Conservation (phyloP, 2,113 vertebrate species). For the Hemibates koningsi region DNA sequence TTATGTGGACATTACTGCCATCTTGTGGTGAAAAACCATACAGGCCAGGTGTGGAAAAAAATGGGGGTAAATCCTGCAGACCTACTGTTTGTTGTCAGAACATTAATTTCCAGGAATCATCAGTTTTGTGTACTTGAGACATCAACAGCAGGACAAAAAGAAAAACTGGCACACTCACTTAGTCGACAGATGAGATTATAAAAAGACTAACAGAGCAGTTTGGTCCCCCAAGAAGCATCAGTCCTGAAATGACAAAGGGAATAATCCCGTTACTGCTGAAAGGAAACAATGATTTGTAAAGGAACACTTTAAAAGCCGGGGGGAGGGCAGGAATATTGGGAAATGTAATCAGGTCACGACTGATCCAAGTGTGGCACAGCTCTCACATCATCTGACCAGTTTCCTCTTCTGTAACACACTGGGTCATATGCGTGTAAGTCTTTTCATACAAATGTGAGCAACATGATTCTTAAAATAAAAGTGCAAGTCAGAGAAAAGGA, state of each 20-base stretch:
- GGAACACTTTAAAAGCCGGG: background rate
- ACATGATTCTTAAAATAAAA: background rate
- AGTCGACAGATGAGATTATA: background rate
- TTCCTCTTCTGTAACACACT: background rate
- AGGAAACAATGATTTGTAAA: background rate
- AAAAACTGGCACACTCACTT: background rate
- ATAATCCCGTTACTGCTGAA: background rate
- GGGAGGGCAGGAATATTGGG: background rate
- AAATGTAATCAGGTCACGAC: background rate
- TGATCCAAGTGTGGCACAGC: background rate
- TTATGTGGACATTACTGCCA: background rate
- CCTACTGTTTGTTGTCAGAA: background rate
- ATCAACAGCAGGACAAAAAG: background rate
- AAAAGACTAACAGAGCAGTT: background rate
- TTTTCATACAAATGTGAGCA: background rate
- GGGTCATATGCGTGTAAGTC: background rate
- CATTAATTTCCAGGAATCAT: background rate
- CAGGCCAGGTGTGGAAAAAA: too few species aligned
- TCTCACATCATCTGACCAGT: background rate
- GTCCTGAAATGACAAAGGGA: conserved; percentile 38
- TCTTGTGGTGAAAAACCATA: background rate
- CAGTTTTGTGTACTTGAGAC: background rate
- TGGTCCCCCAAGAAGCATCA: background rate
- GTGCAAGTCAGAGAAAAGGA: background rate
- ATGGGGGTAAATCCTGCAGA: background rate